These are phyloP conservation scores for Etheostoma perlongum DNA, from an alignment of 2,797 vertebrate genomes.

Conservation along the genomic window DNA sequence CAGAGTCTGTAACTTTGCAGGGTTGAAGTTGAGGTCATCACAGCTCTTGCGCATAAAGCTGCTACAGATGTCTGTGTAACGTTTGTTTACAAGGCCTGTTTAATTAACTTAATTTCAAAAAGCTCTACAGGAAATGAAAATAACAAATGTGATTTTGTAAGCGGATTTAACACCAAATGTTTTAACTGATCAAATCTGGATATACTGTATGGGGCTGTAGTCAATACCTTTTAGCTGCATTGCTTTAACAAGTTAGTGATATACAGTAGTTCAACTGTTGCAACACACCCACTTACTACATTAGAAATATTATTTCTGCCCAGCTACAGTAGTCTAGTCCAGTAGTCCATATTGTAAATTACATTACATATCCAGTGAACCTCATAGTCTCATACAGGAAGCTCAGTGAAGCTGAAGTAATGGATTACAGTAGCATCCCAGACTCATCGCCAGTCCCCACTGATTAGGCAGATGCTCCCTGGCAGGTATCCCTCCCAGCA, in stretches of 20 bases:
- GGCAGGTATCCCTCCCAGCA: slow-evolving; percentile 56
- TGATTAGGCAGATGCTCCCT: slow-evolving; percentile 77
- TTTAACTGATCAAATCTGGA: slow-evolving; percentile 10
- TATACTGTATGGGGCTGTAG: neutral
- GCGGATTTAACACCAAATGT: neutral
- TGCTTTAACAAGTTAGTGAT: neutral
- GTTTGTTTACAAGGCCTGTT: slow-evolving; percentile 7
- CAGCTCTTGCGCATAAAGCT: slow-evolving; percentile 17
- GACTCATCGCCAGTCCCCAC: slow-evolving; percentile 63
- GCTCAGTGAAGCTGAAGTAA: slow-evolving; percentile 75
- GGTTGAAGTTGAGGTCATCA: slow-evolving; percentile 38
- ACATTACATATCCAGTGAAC: slow-evolving; percentile 4
- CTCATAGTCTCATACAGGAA: slow-evolving; percentile 21
- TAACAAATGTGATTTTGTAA: neutral
- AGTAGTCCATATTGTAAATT: slow-evolving; percentile 20
- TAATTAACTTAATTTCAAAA: neutral
- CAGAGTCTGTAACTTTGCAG: slow-evolving; percentile 27
- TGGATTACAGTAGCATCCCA: slow-evolving; percentile 65
- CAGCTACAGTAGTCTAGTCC: neutral
- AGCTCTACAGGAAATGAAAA: neutral
- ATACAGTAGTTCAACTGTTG: neutral
- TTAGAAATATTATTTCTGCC: slow-evolving; percentile 20
- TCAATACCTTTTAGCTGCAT: neutral
- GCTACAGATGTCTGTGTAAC: neutral
- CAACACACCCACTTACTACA: neutral